Evolutionary conservation across 2,888 invertebrate genomes (phyloP), one percentile per base, ranked within the genome.

Genomic region (Ellobium chinense): DNA sequence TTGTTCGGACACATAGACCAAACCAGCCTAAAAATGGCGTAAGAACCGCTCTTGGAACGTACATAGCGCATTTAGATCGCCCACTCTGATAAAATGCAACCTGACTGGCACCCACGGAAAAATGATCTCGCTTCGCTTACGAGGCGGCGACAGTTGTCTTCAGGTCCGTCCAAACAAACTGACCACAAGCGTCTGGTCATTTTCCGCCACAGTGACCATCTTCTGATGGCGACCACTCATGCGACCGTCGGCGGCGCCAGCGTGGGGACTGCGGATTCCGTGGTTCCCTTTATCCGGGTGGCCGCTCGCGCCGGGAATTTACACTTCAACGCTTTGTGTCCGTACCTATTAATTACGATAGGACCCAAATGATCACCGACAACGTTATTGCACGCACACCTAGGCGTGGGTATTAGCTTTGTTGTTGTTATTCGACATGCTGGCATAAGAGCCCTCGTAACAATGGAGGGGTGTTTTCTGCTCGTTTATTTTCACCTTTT

Each of bases 161-260:
- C 27, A 9, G 24, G n/a, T 9, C 70, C 24, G 56, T 46, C 46
- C 70, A 70, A 70, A 70, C 70, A 70, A 70, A 36, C 70, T 39
- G 70, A 70, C 70, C 39, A 27, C 70, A 27, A 54, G 14, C 54
- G 70, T 70, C 46, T 36, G 70, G 70, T 70, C 70, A 70, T 70
- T 70, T 70, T 70, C 70, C 70, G 31, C 34, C 27, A n/a, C 54
- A 46, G 9, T 54, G 70, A 54, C 70, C 70, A 54, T 54, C 56
- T 27, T 27, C 24, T 70, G 54, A 46, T 54, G 27, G 36, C 27
- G 34, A 27, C 70, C 70, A 46, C 29, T 46, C 46, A 70, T 14
- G 70, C 70, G 56, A n/a, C 27, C 14, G n/a, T 9, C 54, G 56
- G n/a, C 46, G 70, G 70, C 70, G 70, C 70, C 70, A 54, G 68